phyloP scores from a whole-genome alignment of 2,113 vertebrate genomes.

The Gambusia affinis region DNA sequence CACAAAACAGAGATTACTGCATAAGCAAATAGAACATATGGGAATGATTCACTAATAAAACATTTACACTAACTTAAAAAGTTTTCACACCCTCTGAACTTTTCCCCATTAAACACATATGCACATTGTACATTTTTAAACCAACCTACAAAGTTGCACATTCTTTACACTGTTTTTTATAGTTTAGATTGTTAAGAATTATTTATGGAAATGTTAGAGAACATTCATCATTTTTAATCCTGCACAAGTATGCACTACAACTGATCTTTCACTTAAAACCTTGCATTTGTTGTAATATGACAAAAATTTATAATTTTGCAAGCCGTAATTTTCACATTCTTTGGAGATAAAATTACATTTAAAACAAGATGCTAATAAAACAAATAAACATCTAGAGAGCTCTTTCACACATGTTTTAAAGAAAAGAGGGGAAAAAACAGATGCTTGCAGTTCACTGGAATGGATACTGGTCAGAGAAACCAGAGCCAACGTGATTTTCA shows the following conservation, averaged over 20 bases:
- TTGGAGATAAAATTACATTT: not conserved
- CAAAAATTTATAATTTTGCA: no score
- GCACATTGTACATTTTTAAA: not conserved
- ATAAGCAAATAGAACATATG: not conserved
- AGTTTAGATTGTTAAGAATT: no score
- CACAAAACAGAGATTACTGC: not conserved
- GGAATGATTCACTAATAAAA: not conserved
- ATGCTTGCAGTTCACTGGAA: conserved; percentile 12
- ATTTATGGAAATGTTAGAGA: no score
- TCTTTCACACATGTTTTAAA: conserved; percentile 8
- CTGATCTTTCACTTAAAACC: no score
- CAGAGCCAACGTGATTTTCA: conserved; percentile 28
- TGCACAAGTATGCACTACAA: no score
- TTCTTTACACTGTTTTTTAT: no score
- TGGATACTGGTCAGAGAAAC: conserved; percentile 18
- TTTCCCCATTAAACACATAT: not conserved
- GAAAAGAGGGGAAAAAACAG: not conserved
- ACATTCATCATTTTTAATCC: no score
- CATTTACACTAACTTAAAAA: not conserved
- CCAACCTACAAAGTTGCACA: no score
- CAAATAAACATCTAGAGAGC: conserved; percentile 15
- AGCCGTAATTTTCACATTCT: not conserved
- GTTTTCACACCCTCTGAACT: not conserved
- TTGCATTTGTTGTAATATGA: no score
- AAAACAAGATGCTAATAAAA: conserved; percentile 8